Percentiles rank a stretch among this genome's conserved stretches.
These are phyloP conservation scores for Machaerirhynchus nigripectus DNA, from an alignment of 2,113 vertebrate genomes.

Conservation along the genomic window DNA sequence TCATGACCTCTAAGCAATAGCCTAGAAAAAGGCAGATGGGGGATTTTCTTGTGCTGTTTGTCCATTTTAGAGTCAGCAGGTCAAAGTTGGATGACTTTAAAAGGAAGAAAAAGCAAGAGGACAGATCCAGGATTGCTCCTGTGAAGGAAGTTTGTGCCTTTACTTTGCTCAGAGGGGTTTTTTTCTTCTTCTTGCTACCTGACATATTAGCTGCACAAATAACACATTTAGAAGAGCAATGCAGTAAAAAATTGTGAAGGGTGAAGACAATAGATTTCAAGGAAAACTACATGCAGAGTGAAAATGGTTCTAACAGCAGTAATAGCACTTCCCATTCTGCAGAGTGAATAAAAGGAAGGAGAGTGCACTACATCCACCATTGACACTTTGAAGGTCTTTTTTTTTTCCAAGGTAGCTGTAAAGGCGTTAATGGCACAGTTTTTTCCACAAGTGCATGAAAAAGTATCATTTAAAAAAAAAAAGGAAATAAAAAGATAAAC, in stretches of 20 bases:
- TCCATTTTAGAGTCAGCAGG: constrained; percentile 43
- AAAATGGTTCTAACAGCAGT: constrained; percentile 66
- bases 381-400: constrained; percentile 62
- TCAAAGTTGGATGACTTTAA: constrained; percentile 28
- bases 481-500: neutral
- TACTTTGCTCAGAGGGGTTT: neutral
- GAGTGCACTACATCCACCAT: constrained; percentile 46
- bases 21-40: neutral
- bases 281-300: constrained; percentile 63
- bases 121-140: neutral
- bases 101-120: neutral
- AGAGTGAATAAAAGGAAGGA: constrained; percentile 59
- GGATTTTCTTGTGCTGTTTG: neutral
- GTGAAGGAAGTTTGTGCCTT: constrained; percentile 38
- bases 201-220: constrained; percentile 12
- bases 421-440: constrained; percentile 56
- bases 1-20: neutral
- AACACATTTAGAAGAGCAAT: constrained; percentile 40
- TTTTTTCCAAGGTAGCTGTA: constrained; percentile 38
- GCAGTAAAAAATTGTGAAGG: constrained; percentile 32
- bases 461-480: constrained; percentile 16
- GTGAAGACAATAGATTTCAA: constrained; percentile 64
- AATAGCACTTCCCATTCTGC: constrained; percentile 64
- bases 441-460: constrained; percentile 41
- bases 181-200: neutral